Percentiles rank a stretch among this genome's conserved stretches.
Conservation (phyloP, 2,797 vertebrate species). For the Alcedo quadribrachys region DNA sequence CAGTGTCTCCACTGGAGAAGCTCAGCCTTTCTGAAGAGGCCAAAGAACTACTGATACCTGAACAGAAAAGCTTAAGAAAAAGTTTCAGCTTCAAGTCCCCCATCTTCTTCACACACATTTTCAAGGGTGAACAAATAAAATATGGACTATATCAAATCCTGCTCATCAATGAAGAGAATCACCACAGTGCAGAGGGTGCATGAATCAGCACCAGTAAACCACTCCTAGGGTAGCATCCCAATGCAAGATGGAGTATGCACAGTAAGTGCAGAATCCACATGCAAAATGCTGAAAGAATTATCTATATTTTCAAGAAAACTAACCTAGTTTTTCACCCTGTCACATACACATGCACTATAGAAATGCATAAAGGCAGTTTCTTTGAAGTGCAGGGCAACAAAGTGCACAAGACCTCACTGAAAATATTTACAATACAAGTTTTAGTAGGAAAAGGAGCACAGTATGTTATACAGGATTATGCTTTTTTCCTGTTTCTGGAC, state of each 20-base stretch:
- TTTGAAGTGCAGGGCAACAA: background rate
- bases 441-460: background rate
- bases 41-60: background rate
- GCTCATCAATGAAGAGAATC: background rate
- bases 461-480: background rate
- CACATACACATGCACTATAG: fast-evolving
- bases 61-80: background rate
- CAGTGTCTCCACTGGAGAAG: background rate
- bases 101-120: background rate
- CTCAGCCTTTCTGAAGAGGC: background rate
- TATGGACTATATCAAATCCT: background rate
- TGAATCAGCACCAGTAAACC: background rate
- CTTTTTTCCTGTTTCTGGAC: background rate
- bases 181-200: no score
- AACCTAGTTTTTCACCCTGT: background rate
- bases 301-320: background rate
- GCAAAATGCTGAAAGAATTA: background rate
- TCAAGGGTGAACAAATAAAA: background rate
- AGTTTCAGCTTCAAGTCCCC: background rate
- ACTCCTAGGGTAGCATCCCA: background rate
- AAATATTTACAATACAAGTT: background rate
- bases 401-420: background rate
- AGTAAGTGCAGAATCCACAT: fast-evolving
- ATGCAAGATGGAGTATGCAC: background rate
- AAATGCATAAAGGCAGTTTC: background rate